These are phyloP conservation scores for Drosophila emarginata DNA, from an alignment of 2,888 invertebrate genomes.

Conservation along the genomic window DNA sequence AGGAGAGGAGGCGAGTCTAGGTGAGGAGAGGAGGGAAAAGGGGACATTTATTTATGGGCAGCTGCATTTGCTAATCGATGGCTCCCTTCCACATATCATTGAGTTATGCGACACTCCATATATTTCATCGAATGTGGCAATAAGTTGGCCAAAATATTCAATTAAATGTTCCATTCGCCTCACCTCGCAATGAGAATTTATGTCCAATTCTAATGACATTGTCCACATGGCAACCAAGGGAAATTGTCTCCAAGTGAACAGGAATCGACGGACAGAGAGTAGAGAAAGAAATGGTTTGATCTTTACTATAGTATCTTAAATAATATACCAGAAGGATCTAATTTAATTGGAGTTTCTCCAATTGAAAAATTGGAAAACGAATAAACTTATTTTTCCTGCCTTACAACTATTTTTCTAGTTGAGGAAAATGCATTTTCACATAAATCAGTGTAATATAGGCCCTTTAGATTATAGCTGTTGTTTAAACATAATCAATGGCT, in stretches of 20 bases:
- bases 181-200: constrained; percentile 52
- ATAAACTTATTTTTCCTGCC: too few relatives aligned
- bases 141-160: constrained; percentile 70
- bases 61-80: constrained; percentile 65
- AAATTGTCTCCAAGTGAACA: background rate
- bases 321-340: too few relatives aligned
- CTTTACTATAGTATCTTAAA: too few relatives aligned
- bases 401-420: too few relatives aligned
- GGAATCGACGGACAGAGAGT: too few relatives aligned
- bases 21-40: background rate
- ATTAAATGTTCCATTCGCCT: constrained; percentile 57
- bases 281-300: too few relatives aligned
- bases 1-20: background rate
- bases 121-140: constrained; percentile 59
- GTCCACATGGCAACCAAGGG: constrained; percentile 13
- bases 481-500: background rate
- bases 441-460: too few relatives aligned
- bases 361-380: too few relatives aligned
- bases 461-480: too few relatives aligned
- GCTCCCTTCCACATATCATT: constrained; percentile 9
- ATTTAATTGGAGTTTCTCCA: too few relatives aligned
- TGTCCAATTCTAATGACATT: constrained; percentile 66
- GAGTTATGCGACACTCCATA: constrained; percentile 60
- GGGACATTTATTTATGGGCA: constrained; percentile 63
- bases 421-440: background rate